These are phyloP conservation scores for Eulithis testata DNA, from an alignment of 2,888 invertebrate genomes.

Conservation along the genomic window DNA sequence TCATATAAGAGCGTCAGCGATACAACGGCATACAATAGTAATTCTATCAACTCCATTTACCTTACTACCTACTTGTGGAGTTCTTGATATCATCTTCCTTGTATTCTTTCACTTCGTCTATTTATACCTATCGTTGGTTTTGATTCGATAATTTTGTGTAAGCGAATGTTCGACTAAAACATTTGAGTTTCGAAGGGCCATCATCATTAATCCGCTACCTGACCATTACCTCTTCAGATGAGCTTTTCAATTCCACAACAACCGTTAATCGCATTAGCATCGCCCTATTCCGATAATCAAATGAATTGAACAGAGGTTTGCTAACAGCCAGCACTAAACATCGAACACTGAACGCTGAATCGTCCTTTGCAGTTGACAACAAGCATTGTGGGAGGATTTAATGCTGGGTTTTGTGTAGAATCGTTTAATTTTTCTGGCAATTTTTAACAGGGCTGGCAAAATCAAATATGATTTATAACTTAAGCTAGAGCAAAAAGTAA, in stretches of 20 bases:
- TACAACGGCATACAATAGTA: neutral
- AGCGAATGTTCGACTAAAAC: neutral
- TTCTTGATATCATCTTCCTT: too few species aligned
- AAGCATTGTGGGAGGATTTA: constrained; percentile 54
- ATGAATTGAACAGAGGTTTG: constrained; percentile 46
- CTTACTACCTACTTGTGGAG: too few species aligned
- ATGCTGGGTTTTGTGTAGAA: constrained; percentile 41
- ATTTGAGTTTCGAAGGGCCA: neutral
- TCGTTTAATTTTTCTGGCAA: constrained; percentile 8
- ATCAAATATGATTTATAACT: too few species aligned
- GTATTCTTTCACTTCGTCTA: too few species aligned
- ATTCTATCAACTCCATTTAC: neutral
- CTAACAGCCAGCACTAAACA: constrained; percentile 25
- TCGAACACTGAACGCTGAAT: constrained; percentile 28
- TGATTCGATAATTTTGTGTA: too few species aligned
- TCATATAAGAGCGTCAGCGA: neutral
- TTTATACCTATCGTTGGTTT: too few species aligned
- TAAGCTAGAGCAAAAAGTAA: neutral
- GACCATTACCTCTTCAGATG: constrained; percentile 34
- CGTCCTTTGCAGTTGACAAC: constrained; percentile 55
- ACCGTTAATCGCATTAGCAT: constrained; percentile 48
- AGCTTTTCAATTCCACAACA: constrained; percentile 41
- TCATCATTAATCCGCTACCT: constrained; percentile 21
- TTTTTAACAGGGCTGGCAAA: constrained; percentile 24
- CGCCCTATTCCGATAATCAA: constrained; percentile 47